Conservation (phyloP, 2,113 vertebrate species). For the Xiphophorus hellerii region DNA sequence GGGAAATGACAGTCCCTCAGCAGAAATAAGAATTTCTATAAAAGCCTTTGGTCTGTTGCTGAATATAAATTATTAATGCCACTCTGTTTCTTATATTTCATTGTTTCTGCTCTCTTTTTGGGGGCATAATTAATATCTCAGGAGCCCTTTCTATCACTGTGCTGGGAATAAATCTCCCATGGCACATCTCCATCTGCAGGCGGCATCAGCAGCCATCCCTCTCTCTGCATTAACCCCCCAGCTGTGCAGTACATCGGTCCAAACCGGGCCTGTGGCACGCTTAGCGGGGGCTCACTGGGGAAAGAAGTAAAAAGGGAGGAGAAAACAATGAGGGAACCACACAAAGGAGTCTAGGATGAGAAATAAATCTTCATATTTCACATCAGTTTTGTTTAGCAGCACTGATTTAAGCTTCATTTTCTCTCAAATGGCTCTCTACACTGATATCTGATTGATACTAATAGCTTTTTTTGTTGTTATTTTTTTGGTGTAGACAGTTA, state of each 20-base stretch:
- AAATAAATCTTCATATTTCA: slow-evolving; percentile 61
- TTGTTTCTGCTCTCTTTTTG: slow-evolving; percentile 34
- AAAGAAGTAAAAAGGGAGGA: slow-evolving; percentile 14
- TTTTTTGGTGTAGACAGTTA: slow-evolving; percentile 53
- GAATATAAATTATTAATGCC: slow-evolving; percentile 71
- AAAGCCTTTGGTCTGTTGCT: slow-evolving; percentile 39
- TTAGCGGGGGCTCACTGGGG: slow-evolving; percentile 25
- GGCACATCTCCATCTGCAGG: slow-evolving; percentile 81
- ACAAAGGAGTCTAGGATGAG: slow-evolving; percentile 14
- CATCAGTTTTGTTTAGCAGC: slow-evolving; percentile 57
- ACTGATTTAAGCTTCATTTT: slow-evolving; percentile 65
- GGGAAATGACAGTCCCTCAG: slow-evolving; percentile 34
- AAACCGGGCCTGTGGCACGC: slow-evolving; percentile 22
- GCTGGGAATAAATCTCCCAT: slow-evolving; percentile 83
- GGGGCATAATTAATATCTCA: slow-evolving; percentile 70
- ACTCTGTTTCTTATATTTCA: slow-evolving; percentile 48
- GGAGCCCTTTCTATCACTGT: slow-evolving; percentile 70
- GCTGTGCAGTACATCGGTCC: slow-evolving; percentile 70
- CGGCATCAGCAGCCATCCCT: slow-evolving; percentile 70
- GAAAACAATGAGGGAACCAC: slow-evolving; percentile 8
- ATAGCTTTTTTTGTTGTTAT: slow-evolving; percentile 45
- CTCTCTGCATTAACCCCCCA: slow-evolving; percentile 82
- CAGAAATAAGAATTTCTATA: slow-evolving; percentile 11
- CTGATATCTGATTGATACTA: slow-evolving; percentile 68
- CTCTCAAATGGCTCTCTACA: slow-evolving; percentile 50